These are phyloP conservation scores for Acanthosepion lycidas DNA, from an alignment of 2,888 invertebrate species.

Conservation along the genomic window DNA sequence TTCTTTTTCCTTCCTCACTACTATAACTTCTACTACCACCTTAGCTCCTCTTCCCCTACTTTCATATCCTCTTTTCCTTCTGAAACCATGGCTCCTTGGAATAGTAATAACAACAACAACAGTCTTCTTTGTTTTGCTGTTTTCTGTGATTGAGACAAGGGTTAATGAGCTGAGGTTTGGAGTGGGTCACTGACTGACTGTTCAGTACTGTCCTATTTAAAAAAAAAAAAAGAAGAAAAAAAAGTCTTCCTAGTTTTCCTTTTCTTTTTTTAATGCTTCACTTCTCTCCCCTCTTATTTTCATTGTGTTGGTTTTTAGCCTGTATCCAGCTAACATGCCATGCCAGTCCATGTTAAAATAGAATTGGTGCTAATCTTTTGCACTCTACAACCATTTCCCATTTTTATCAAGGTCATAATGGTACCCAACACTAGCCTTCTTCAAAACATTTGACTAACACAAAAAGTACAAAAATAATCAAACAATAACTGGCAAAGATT, in stretches of 20 bases:
- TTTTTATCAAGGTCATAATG: neutral
- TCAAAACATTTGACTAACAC: neutral
- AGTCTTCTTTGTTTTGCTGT: neutral
- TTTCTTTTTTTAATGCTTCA: neutral
- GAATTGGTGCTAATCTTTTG: neutral
- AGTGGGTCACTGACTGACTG: conserved; percentile 33
- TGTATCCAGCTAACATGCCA: neutral
- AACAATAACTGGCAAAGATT: neutral
- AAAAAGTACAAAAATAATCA: neutral
- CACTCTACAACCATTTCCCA: neutral
- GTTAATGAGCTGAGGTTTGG: neutral
- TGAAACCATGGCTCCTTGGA: neutral
- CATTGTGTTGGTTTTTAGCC: neutral
- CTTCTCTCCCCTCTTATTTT: neutral
- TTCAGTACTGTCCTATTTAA: neutral
- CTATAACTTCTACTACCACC: neutral
- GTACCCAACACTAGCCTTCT: neutral
- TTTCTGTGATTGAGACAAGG: neutral
- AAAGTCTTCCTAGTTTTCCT: neutral
- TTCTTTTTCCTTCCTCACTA: neutral
- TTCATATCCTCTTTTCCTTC: neutral
- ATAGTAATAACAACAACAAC: neutral
- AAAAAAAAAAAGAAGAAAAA: neutral
- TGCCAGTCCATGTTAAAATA: neutral
- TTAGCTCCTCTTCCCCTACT: neutral